Base-by-base conservation (phyloP, 2,113 vertebrate species). In the Grallaria varia region DNA sequence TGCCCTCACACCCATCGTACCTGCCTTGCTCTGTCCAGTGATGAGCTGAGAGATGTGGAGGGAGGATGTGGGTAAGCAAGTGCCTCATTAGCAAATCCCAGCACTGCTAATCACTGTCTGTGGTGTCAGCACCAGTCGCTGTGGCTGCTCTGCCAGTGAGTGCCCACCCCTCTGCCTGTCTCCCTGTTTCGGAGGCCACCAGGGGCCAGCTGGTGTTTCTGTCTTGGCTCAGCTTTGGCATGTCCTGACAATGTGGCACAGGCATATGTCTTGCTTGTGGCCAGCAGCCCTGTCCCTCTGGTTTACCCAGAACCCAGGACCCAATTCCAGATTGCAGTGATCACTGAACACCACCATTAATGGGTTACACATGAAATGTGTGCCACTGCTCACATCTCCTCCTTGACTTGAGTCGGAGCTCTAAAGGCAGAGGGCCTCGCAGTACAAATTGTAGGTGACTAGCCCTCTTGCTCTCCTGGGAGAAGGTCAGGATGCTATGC, bases 1-100 rank as follows among this genome's bases (percentile, higher is more conserved):
- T 69, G 47, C 12, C 12, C 42, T 37, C 0, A 2, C 17, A 66
- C 42, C 44, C 3, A 0, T 1, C 0, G 19, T 49, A 31, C 30
- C 7, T 66, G 30, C 47, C 35, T 39, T 68, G 33, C 47, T 89
- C 53, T 84, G 27, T 30, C 27, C 49, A 1, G 0, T 53, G 58
- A 53, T 0, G 63, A 87, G 72, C 59, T 77, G 45, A 81, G 39
- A 8, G 55, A 20, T 14, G 8, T 5, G 5, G 28, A 77, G 8
- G 27, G 10, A 15, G 25, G 24, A 28, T 27, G 28, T 1, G 1
- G 22, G 11, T 4, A 49, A 35, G n/a, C 13, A 49, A 93, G n/a
- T 0, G 0, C 16, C 40, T 85, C 5, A 1, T 85, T 58, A 82
- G 30, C 2, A 3, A 78, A 27, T 12, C 11, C 19, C 44, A 60